Evolutionary conservation across 2,888 invertebrate species (phyloP).

Genomic region (Villa cingulata): DNA sequence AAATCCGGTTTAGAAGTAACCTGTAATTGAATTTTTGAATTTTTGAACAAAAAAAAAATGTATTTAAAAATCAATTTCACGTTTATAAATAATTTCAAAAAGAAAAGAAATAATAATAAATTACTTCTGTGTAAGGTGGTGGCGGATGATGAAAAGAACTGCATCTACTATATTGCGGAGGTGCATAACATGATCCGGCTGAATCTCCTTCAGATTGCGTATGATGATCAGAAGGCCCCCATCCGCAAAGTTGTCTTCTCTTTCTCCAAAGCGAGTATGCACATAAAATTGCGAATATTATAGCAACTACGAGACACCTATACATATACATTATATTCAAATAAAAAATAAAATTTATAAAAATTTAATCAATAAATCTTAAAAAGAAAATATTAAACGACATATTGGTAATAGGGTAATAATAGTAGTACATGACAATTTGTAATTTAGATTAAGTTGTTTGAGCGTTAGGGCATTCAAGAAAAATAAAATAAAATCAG

Average conservation of each 20-base stretch:
- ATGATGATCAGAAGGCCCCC: conserved; percentile 39
- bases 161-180: conserved; percentile 72
- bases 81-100: background rate
- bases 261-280: conserved; percentile 53
- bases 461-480: too few relatives aligned
- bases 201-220: conserved; percentile 61
- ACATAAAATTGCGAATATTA: conserved; percentile 54
- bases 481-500: too few relatives aligned
- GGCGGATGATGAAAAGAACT: conserved; percentile 71
- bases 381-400: too few relatives aligned
- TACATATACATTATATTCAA: too few relatives aligned
- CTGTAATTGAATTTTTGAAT: too few relatives aligned
- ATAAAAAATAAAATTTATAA: too few relatives aligned
- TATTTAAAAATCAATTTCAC: too few relatives aligned
- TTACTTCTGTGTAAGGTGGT: conserved; percentile 73
- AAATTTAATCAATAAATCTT: too few relatives aligned
- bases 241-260: conserved; percentile 37
- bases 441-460: too few relatives aligned
- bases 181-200: conserved; percentile 66
- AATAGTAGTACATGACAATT: too few relatives aligned
- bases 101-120: background rate
- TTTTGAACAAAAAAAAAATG: background rate
- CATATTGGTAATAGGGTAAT: too few relatives aligned
- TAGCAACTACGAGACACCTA: conserved; percentile 54
- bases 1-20: conserved; percentile 76